Conservation (phyloP, 2,113 vertebrate genomes). For the Tympanuchus pallidicinctus region DNA sequence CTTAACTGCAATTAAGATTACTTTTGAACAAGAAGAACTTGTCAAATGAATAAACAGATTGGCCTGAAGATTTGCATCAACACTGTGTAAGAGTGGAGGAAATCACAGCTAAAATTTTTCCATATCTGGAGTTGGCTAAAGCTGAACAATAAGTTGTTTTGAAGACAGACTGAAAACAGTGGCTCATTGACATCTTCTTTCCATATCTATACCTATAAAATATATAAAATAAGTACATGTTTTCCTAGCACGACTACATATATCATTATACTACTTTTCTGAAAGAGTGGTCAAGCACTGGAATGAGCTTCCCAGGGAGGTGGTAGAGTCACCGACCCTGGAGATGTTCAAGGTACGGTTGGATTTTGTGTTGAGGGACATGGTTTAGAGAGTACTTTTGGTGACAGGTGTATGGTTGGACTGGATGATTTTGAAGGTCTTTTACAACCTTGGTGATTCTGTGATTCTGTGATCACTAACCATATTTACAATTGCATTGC, state of each 20-base stretch:
- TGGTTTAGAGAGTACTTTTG: too few species aligned
- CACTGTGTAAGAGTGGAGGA: background rate
- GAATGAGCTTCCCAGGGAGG: too few species aligned
- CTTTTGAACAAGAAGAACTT: background rate
- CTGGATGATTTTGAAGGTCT: too few species aligned
- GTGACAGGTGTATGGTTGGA: too few species aligned
- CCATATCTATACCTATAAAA: background rate
- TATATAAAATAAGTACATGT: background rate
- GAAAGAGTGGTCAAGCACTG: too few species aligned
- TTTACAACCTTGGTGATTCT: too few species aligned
- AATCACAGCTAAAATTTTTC: background rate
- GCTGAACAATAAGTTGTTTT: background rate
- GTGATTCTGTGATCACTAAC: background rate
- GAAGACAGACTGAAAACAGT: background rate
- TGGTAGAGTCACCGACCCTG: too few species aligned
- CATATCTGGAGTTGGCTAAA: background rate
- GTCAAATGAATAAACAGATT: background rate
- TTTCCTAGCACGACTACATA: background rate
- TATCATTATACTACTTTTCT: background rate
- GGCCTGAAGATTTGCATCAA: background rate
- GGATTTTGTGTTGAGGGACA: too few species aligned
- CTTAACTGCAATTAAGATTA: background rate
- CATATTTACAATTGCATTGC: background rate
- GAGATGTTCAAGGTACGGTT: too few species aligned
- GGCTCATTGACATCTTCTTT: background rate